Percentiles rank a stretch among this genome's conserved stretches.
Conservation (phyloP, 1,140 invertebrate genomes). For the Caerostris extrusa region DNA sequence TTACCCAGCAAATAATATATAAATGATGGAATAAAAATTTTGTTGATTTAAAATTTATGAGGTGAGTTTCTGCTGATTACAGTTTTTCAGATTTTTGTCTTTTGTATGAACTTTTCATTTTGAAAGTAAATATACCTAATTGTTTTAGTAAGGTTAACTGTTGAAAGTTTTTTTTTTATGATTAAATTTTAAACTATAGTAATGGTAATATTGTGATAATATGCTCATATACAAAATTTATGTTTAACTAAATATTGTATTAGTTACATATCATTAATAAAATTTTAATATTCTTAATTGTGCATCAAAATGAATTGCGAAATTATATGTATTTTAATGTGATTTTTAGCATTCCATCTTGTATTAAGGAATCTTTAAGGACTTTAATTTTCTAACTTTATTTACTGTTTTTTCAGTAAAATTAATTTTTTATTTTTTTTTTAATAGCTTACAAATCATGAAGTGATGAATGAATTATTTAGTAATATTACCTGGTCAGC, state of each 20-base stretch:
- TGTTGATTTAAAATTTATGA: constrained; percentile 1
- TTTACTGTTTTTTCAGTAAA: background rate
- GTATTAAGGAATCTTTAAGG: background rate
- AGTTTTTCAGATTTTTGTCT: background rate
- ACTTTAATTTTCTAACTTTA: background rate
- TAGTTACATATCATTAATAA: no score
- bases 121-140: no score
- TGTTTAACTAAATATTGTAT: no score
- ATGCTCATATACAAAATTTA: no score
- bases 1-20: background rate
- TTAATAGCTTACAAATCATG: constrained; percentile 81
- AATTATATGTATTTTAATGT: no score
- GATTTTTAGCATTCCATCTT: background rate
- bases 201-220: no score
- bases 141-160: no score
- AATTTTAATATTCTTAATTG: no score
- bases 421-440: background rate
- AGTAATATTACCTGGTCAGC: constrained; percentile 97
- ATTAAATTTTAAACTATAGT: no score
- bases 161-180: no score
- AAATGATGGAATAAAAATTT: constrained; percentile 1
- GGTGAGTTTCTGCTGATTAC: constrained; percentile 68
- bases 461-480: constrained; percentile 91
- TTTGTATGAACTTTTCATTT: no score
- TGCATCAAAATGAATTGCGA: no score